Percentiles rank a stretch among this genome's conserved stretches.
phyloP scores from a whole-genome alignment of 2,797 vertebrate species.

The Poeciliopsis gracilis region DNA sequence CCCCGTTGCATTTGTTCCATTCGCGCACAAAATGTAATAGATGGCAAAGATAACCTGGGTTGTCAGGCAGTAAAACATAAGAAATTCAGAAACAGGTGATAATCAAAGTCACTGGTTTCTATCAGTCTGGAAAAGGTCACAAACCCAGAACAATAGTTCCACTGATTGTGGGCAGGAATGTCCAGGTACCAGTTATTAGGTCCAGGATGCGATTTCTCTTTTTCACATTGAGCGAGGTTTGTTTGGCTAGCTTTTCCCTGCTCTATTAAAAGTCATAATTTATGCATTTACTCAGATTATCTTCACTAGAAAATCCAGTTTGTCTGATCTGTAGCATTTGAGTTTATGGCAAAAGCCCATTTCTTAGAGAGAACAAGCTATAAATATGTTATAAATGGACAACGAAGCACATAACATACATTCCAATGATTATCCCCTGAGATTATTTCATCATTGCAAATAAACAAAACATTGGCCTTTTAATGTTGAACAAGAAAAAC shows the following conservation, averaged over 20 bases:
- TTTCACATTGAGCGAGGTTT: background rate
- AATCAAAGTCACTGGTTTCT: background rate
- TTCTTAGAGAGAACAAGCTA: background rate
- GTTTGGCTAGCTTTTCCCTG: background rate
- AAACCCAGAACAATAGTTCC: background rate
- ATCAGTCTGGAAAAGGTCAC: background rate
- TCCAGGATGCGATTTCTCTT: background rate
- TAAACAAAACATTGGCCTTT: background rate
- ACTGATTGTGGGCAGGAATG: background rate
- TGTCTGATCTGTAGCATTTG: background rate
- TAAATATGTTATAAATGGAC: background rate
- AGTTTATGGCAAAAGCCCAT: background rate
- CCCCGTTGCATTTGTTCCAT: background rate
- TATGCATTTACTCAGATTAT: background rate
- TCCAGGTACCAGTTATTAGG: background rate
- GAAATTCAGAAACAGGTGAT: background rate
- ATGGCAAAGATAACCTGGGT: background rate
- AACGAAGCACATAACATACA: slow-evolving; percentile 2
- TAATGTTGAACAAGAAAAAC: slow-evolving; percentile 16
- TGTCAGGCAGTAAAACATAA: background rate
- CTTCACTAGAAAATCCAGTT: background rate
- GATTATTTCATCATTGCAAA: slow-evolving; percentile 7
- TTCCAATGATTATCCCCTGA: background rate
- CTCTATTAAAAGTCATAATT: background rate
- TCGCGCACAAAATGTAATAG: background rate